Evolutionary conservation across 2,113 vertebrate genomes (phyloP).

Genomic region (Apteryx owenii): DNA sequence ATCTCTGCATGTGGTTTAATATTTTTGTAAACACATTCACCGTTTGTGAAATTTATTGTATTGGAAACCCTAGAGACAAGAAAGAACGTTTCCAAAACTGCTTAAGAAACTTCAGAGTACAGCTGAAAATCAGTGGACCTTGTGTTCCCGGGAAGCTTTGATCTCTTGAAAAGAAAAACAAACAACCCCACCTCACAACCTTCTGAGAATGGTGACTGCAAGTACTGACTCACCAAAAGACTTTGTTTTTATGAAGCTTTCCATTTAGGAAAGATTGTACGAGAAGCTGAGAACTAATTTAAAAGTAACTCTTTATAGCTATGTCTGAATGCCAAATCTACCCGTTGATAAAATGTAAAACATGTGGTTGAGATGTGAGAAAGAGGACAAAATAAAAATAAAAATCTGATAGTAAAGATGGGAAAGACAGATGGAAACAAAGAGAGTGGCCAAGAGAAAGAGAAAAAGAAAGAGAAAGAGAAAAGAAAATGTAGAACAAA

Average conservation of each 20-base stretch:
- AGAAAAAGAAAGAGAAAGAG: rapidly evolving
- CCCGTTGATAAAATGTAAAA: neutral
- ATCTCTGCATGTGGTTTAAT: neutral
- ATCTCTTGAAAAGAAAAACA: neutral
- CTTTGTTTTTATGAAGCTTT: neutral
- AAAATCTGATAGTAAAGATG: neutral
- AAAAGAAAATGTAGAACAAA: neutral
- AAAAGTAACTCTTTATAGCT: neutral
- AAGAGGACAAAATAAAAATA: neutral
- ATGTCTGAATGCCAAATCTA: neutral
- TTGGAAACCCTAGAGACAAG: neutral
- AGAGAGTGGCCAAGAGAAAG: no score
- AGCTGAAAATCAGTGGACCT: neutral
- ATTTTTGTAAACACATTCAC: neutral
- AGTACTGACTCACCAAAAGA: neutral
- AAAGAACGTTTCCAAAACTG: neutral
- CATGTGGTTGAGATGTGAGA: neutral
- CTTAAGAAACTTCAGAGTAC: neutral
- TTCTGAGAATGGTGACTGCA: neutral
- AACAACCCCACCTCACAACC: neutral
- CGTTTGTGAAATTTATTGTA: neutral
- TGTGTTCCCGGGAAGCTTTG: neutral
- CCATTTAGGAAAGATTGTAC: neutral
- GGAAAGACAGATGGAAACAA: neutral
- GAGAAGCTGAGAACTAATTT: neutral